Evolutionary conservation across 1,140 invertebrate genomes (phyloP), one percentile per base, ranked within the genome.

Genomic region (Megalopta genalis): DNA sequence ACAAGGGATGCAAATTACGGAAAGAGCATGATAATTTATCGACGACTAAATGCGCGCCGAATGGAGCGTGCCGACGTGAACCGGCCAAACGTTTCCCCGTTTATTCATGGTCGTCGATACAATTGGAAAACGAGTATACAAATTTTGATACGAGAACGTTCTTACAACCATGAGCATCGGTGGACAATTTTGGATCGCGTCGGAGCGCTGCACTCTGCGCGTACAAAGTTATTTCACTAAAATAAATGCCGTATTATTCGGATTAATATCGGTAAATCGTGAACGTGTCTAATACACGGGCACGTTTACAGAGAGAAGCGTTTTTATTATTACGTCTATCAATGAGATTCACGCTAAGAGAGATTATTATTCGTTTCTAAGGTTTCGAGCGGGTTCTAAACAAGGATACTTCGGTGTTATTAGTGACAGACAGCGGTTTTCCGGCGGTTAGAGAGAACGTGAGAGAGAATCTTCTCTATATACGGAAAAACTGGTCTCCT

Each of bases 291-390:
- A 52, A 52, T 14, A 52, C 49, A 46, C 42, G 42, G n/a, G 18
- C 49, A 18, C 16, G 46, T 18, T 4, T 5, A n/a, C n/a, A 52
- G 16, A 52, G 18, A 59, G 67, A 84, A 76, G 59, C 18, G 37
- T 76, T 82, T n/a, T n/a, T n/a, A n/a, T n/a, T n/a, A n/a, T n/a
- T 81, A 87, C 90, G 89, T 90, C 90, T 90, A 91, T 91, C 90
- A 90, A 86, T 89, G 88, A 90, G 89, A 85, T 83, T 69, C 83
- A 76, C 84, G 65, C 83, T 86, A 86, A n/a, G 67, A 80, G 66
- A 81, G 16, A 52, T 52, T 21, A 52, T 52, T 52, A 52, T 75
- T 82, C 57, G 52, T 82, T 57, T 52, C 80, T 85, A 86, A 86
- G 18, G 14, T 82, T 32, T 32, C 68, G 80, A 82, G 83, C 84